Base-by-base conservation (phyloP, 2,113 vertebrate genomes). In the Physeter macrocephalus region DNA sequence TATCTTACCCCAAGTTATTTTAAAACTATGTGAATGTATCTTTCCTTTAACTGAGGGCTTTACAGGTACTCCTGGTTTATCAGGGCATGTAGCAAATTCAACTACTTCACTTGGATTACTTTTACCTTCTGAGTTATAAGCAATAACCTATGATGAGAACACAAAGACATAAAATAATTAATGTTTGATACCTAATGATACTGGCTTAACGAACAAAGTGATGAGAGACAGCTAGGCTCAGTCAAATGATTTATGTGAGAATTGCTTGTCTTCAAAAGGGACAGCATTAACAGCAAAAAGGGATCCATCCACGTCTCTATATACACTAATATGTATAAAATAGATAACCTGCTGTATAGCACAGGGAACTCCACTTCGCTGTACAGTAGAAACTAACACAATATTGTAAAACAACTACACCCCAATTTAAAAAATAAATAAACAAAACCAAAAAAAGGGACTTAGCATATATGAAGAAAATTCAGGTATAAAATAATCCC, bases 51-150 rank as follows among this genome's bases (percentile, higher is more conserved):
- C 98, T 72, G 98, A 96, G 39, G 99, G 99, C 97, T 99, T 99
- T 98, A 98, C 98, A 97, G 99, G 99, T 95, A 98, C 98, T 97
- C 99, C 98, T 62, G 99, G 99, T 96, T 99, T 99, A 98, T 99
- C 99, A 86, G 99, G 99, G 95, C 98, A 99, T 9, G 99, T 99
- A 96, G 98, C 97, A 90, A 99, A 99, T 97, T 99, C 99, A 17
- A 99, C 99, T 85, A 99, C 98, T 95, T 99, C 99, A 98, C 99
- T 99, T 25, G 99, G 99, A 98, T 99, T 99, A 98, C 99, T 99
- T 98, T 99, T 99, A 61, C 99, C 99, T 99, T 99, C 99, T 1
- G 99, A 99, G 98, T 99, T 99, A 97, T 99, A 99, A 62, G 99
- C 99, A 96, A 99, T 99, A 98, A 99, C 99, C 99, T 99, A 97